Evolutionary conservation across 2,113 vertebrate species (phyloP).

Genomic region (Odontesthes bonariensis): DNA sequence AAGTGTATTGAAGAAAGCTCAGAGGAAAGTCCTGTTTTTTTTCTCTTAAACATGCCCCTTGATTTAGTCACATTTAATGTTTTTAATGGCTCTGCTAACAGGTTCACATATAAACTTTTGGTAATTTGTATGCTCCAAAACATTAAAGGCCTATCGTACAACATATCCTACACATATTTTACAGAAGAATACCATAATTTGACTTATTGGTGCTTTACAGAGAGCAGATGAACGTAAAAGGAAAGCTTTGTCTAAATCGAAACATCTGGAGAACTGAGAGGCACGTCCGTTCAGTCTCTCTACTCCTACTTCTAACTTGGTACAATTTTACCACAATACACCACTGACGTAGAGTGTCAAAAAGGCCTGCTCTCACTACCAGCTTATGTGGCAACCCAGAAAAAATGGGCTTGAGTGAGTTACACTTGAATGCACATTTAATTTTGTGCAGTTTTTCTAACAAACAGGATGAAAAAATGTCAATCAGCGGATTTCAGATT

Average conservation of each 20-base stretch:
- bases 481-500: neutral
- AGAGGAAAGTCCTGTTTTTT: too few species aligned
- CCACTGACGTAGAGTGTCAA: too few species aligned
- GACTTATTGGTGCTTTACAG: neutral
- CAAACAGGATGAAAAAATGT: neutral
- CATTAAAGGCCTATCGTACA: neutral
- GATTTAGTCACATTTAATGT: neutral
- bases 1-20: too few species aligned
- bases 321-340: too few species aligned
- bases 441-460: neutral
- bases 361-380: too few species aligned
- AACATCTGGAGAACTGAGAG: too few species aligned
- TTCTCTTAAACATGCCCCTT: too few species aligned
- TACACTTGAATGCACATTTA: neutral
- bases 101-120: neutral
- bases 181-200: neutral
- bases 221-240: neutral
- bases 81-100: neutral
- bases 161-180: neutral
- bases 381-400: too few species aligned
- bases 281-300: too few species aligned
- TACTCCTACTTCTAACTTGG: too few species aligned
- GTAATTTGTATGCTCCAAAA: neutral
- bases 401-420: too few species aligned
- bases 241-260: neutral